phyloP scores from a whole-genome alignment of 2,113 vertebrate genomes.

The Corydoras maculifer region DNA sequence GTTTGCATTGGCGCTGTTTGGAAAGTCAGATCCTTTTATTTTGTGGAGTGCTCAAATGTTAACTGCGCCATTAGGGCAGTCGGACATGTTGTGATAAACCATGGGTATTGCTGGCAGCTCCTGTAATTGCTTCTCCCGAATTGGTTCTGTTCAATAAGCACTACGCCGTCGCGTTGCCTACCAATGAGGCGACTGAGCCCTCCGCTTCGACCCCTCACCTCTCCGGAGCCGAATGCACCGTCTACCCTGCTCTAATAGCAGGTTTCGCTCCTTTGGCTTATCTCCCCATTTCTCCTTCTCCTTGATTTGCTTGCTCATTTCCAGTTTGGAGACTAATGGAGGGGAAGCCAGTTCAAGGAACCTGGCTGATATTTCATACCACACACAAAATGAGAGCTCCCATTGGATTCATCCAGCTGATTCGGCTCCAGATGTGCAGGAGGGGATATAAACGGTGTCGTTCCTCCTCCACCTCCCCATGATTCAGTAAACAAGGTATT shows the following conservation, averaged over 20 bases:
- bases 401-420: too few relatives aligned
- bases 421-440: too few relatives aligned
- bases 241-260: constrained; percentile 1
- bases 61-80: constrained; percentile 38
- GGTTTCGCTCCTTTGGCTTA: neutral
- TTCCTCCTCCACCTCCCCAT: neutral
- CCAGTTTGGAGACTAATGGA: too few relatives aligned
- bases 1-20: constrained; percentile 21
- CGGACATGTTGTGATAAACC: constrained; percentile 44
- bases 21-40: constrained; percentile 41
- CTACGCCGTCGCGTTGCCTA: constrained; percentile 36
- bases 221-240: constrained; percentile 18
- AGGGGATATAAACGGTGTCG: too few relatives aligned
- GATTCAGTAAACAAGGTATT: too few relatives aligned
- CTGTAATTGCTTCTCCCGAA: constrained; percentile 48
- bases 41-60: constrained; percentile 40
- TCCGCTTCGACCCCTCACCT: constrained; percentile 30
- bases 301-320: neutral
- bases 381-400: neutral
- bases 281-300: neutral
- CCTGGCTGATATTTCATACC: constrained; percentile 14
- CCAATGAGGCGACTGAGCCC: constrained; percentile 34
- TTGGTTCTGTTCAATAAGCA: constrained; percentile 47
- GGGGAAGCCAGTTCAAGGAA: too few relatives aligned
- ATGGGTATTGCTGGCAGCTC: constrained; percentile 42